Evolutionary conservation across 2,888 invertebrate genomes (phyloP).

Genomic region (Acanthoscelides obtectus): DNA sequence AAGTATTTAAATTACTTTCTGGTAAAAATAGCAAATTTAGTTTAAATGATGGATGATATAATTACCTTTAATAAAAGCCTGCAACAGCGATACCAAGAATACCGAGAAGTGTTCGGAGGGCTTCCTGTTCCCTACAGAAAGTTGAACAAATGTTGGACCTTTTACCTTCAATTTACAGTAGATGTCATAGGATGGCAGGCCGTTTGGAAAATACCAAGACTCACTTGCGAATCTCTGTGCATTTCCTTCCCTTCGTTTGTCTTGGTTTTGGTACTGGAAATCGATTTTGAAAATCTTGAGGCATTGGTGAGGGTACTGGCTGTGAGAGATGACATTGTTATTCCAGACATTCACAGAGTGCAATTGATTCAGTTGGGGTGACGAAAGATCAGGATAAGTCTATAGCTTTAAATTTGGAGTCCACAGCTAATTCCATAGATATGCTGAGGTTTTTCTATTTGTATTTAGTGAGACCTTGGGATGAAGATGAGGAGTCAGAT

Average conservation of each 20-base stretch:
- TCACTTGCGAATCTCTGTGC: conserved; percentile 59
- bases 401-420: conserved; percentile 52
- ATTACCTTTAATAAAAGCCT: conserved; percentile 56
- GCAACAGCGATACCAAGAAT: conserved; percentile 53
- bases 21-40: neutral
- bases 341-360: conserved; percentile 58
- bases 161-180: conserved; percentile 54
- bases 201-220: conserved; percentile 63
- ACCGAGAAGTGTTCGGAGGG: conserved; percentile 49
- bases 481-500: conserved; percentile 58
- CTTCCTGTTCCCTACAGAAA: conserved; percentile 48
- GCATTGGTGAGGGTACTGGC: conserved; percentile 58
- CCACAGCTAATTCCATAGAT: conserved; percentile 62
- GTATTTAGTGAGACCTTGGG: conserved; percentile 69
- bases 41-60: conserved; percentile 51
- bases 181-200: conserved; percentile 68
- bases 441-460: conserved; percentile 62
- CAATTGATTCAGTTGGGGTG: conserved; percentile 60
- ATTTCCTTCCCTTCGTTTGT: conserved; percentile 63
- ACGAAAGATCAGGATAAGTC: conserved; percentile 58
- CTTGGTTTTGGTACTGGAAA: conserved; percentile 54
- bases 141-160: conserved; percentile 54
- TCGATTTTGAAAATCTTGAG: conserved; percentile 53
- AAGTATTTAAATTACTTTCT: too few species aligned
- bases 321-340: conserved; percentile 60